A percentile compares a stretch with the other conserved stretches of the same genome.
phyloP scores from a whole-genome alignment of 2,888 invertebrate genomes.

The Coenonympha glycerion region DNA sequence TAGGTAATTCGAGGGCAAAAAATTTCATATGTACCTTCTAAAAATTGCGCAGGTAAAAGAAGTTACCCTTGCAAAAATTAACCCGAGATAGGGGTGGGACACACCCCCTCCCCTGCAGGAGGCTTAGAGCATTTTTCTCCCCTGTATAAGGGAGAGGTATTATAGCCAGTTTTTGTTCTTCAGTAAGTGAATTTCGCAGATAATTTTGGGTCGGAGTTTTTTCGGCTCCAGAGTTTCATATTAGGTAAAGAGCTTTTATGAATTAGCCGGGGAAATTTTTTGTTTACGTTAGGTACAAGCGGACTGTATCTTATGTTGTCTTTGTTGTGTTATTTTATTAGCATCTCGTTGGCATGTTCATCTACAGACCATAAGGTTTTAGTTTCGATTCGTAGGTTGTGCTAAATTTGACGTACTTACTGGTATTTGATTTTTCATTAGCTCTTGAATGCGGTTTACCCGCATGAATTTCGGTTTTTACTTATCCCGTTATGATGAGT shows the following conservation, averaged over 20 bases:
- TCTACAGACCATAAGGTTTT: too few species aligned
- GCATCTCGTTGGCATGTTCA: too few species aligned
- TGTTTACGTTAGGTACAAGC: too few species aligned
- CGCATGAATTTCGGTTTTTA: too few species aligned
- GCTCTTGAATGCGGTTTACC: too few species aligned
- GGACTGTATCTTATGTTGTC: too few species aligned
- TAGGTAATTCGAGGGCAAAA: constrained; percentile 38
- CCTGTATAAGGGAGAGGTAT: constrained; percentile 40
- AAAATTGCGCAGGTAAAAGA: constrained; percentile 60
- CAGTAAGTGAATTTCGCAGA: constrained; percentile 60
- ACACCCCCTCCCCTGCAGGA: constrained; percentile 25
- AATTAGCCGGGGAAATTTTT: background rate
- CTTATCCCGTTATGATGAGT: too few species aligned
- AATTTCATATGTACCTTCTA: constrained; percentile 45
- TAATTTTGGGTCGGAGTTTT: constrained; percentile 38
- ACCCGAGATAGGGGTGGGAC: constrained; percentile 39
- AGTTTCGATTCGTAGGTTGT: too few species aligned
- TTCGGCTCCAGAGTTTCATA: constrained; percentile 3
- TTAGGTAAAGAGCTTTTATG: constrained; percentile 16
- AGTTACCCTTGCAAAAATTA: constrained; percentile 66
- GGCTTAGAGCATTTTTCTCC: constrained; percentile 57
- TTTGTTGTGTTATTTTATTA: too few species aligned
- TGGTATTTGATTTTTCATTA: too few species aligned
- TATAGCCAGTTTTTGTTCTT: constrained; percentile 55
- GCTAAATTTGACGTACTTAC: too few species aligned